phyloP scores from a whole-genome alignment of 1,140 invertebrate genomes.

The Armadillidium nasatum region DNA sequence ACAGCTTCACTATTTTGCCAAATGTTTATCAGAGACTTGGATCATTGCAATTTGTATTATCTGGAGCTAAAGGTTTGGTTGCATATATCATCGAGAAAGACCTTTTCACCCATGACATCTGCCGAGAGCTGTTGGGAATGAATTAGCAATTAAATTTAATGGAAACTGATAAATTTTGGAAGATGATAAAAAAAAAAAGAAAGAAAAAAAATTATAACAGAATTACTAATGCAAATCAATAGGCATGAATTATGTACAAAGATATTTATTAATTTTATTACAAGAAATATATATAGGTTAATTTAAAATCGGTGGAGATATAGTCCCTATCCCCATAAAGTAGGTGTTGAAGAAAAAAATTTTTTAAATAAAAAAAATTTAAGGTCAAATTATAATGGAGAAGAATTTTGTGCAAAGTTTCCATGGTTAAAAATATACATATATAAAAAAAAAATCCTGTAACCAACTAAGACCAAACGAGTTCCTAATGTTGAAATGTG shows the following conservation, averaged over 20 bases:
- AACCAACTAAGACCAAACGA: too few species aligned
- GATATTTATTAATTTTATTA: too few species aligned
- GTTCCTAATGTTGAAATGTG: too few species aligned
- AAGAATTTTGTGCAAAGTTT: too few species aligned
- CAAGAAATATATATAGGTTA: too few species aligned
- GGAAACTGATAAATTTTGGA: neutral
- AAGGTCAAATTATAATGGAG: neutral
- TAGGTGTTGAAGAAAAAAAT: conserved; percentile 24
- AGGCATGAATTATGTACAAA: too few species aligned
- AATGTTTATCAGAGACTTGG: conserved; percentile 86
- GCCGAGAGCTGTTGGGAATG: neutral
- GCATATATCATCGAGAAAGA: conserved; percentile 76
- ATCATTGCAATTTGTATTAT: conserved; percentile 70
- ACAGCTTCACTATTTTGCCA: conserved; percentile 66
- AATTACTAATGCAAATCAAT: neutral
- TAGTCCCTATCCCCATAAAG: too few species aligned
- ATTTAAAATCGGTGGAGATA: too few species aligned
- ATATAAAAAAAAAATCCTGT: too few species aligned
- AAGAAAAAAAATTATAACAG: neutral
- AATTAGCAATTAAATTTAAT: too few species aligned
- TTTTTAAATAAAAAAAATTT: too few species aligned
- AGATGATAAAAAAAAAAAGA: neutral
- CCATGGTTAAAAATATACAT: too few species aligned
- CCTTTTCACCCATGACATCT: conserved; percentile 50
- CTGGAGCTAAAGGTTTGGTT: conserved; percentile 71